phyloP scores from a whole-genome alignment of 2,113 vertebrate species.

The Scatophagus argus region DNA sequence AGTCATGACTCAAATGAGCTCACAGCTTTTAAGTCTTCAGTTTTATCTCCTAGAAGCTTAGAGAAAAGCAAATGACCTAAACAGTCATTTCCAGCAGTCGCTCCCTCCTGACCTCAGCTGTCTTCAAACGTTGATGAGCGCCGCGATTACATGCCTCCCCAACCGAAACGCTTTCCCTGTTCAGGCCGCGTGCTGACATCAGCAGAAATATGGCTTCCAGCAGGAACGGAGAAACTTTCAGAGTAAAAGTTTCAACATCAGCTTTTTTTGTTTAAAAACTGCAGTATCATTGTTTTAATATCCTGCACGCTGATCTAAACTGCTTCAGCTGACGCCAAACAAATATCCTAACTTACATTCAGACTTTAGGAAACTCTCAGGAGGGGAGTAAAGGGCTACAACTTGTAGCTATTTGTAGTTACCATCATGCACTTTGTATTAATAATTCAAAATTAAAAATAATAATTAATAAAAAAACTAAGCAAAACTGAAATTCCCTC shows the following conservation, averaged over 20 bases:
- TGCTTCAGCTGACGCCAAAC: background rate
- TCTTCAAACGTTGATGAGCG: slow-evolving; percentile 25
- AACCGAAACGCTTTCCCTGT: background rate
- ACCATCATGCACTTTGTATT: too few relatives aligned
- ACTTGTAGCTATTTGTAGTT: too few relatives aligned
- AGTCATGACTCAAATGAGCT: background rate
- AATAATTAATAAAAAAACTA: too few relatives aligned
- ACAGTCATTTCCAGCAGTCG: slow-evolving; percentile 24
- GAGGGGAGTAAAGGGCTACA: too few relatives aligned
- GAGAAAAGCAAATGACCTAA: slow-evolving; percentile 8
- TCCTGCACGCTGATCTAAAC: background rate
- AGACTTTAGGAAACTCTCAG: too few relatives aligned
- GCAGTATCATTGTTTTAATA: background rate
- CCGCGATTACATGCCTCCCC: slow-evolving; percentile 1
- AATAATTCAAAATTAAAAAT: too few relatives aligned
- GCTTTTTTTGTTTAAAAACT: background rate
- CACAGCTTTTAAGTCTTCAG: background rate
- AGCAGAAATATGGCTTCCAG: slow-evolving; percentile 14
- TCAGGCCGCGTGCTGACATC: background rate
- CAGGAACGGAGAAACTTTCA: background rate
- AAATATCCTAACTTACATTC: background rate
- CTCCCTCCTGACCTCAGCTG: slow-evolving; percentile 24
- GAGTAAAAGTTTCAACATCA: background rate
- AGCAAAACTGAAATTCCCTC: too few relatives aligned
- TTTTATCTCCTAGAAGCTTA: background rate